phyloP scores from a whole-genome alignment of 92 coral and sea anemone species.

The Plumapathes pennacea region DNA sequence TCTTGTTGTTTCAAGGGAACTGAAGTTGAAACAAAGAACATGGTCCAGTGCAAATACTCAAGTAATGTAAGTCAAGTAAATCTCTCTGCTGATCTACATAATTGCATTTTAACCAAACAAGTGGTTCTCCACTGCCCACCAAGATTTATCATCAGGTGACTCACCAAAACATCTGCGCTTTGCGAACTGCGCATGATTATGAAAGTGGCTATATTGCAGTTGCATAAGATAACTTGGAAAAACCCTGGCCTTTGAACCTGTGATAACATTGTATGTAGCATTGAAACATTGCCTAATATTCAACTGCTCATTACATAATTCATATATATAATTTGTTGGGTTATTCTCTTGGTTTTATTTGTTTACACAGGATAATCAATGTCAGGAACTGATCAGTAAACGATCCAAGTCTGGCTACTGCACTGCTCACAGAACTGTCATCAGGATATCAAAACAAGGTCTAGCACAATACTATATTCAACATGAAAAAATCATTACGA shows the following conservation, averaged over 20 bases:
- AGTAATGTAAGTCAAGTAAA: constrained; percentile 75
- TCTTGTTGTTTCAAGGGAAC: constrained; percentile 39
- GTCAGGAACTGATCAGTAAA: constrained; percentile 90
- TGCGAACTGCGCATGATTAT: too few species aligned
- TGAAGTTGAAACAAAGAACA: constrained; percentile 57
- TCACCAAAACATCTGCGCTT: too few species aligned
- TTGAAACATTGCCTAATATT: not conserved
- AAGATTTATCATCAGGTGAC: too few species aligned
- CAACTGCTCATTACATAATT: not conserved
- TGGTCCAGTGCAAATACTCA: constrained; percentile 83
- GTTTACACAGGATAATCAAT: constrained; percentile 76
- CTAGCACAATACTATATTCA: too few species aligned
- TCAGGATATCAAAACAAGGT: constrained; percentile 95
- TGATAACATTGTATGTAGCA: too few species aligned
- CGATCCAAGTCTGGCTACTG: constrained; percentile 98
- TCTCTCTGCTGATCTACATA: too few species aligned
- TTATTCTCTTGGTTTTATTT: not conserved
- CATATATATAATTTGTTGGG: not conserved
- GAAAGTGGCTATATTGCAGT: too few species aligned
- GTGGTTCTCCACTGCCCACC: too few species aligned
- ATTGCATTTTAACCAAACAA: too few species aligned
- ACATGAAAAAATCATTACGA: too few species aligned
- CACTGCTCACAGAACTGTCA: constrained; percentile 83
- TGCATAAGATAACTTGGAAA: too few species aligned
- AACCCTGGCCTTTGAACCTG: too few species aligned